Evolutionary conservation across 2,797 vertebrate genomes (phyloP).

Genomic region (Coilia nasus): DNA sequence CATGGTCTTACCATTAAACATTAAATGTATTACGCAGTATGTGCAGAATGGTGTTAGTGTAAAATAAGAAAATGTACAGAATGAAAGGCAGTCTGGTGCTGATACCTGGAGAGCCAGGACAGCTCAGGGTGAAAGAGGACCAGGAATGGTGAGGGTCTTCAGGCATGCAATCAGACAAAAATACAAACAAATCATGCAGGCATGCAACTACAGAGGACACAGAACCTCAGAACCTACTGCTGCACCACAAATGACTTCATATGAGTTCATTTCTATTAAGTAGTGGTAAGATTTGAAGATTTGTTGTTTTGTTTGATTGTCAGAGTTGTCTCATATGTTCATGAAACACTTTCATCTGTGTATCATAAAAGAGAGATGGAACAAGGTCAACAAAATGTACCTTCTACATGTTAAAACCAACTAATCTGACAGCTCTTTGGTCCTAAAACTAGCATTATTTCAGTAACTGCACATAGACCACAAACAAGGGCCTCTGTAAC

Average conservation of each 20-base stretch:
- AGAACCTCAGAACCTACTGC: background rate
- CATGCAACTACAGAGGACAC: slow-evolving; percentile 12
- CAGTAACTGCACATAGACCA: slow-evolving; percentile 57
- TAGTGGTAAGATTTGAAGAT: background rate
- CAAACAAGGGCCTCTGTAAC: slow-evolving; percentile 60
- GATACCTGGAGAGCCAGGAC: slow-evolving; percentile 75
- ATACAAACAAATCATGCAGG: slow-evolving; percentile 31
- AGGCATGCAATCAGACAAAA: slow-evolving; percentile 46
- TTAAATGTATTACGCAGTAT: background rate
- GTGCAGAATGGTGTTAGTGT: background rate
- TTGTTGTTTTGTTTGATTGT: too few species aligned
- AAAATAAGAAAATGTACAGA: background rate
- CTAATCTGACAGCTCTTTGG: background rate
- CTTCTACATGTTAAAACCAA: background rate
- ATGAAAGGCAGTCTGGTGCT: background rate
- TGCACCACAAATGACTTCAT: background rate
- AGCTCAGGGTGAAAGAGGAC: slow-evolving; percentile 77
- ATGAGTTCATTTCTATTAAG: background rate
- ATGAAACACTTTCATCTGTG: too few species aligned
- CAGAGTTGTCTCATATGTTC: background rate
- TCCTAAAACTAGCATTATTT: background rate
- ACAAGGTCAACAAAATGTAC: background rate
- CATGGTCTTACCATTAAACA: background rate
- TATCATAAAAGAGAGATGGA: background rate
- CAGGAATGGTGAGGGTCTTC: slow-evolving; percentile 75